phyloP scores from a whole-genome alignment of 1,140 invertebrate species.

The Bombus pyrosoma region DNA sequence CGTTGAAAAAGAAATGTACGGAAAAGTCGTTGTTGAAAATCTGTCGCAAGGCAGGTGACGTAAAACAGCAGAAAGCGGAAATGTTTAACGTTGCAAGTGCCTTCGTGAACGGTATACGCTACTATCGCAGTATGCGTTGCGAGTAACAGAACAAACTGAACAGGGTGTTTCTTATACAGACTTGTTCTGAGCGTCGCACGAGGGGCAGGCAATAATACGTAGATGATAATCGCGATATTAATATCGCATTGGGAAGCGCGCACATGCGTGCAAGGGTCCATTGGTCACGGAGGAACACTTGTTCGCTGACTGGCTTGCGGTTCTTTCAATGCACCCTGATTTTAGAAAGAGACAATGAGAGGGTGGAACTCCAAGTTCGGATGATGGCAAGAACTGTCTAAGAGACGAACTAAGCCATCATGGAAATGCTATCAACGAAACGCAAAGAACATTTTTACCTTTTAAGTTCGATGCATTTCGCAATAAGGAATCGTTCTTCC shows the following conservation, averaged over 20 bases:
- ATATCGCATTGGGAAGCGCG: slow-evolving; percentile 83
- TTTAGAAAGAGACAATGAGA: slow-evolving; percentile 66
- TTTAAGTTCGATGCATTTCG: background rate
- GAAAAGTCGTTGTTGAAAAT: background rate
- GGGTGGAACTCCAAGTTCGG: slow-evolving; percentile 39
- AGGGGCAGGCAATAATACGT: slow-evolving; percentile 79
- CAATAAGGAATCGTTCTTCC: background rate
- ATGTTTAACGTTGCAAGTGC: background rate
- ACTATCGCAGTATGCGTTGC: no score
- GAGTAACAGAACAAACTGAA: background rate
- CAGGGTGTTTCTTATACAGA: slow-evolving; percentile 51
- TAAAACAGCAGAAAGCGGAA: background rate
- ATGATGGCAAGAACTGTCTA: slow-evolving; percentile 31
- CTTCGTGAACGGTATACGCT: no score
- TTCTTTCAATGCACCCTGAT: slow-evolving; percentile 80
- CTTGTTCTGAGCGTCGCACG: slow-evolving; percentile 64
- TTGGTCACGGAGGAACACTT: slow-evolving; percentile 82
- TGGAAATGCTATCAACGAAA: background rate
- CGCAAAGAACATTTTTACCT: background rate
- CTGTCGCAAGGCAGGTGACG: no score
- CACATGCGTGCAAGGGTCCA: slow-evolving; percentile 82
- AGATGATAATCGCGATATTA: slow-evolving; percentile 83
- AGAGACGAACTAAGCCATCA: background rate
- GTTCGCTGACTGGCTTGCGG: slow-evolving; percentile 74
- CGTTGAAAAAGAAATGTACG: background rate